Conservation (phyloP, 2,888 invertebrate species). For the Patella pellucida region DNA sequence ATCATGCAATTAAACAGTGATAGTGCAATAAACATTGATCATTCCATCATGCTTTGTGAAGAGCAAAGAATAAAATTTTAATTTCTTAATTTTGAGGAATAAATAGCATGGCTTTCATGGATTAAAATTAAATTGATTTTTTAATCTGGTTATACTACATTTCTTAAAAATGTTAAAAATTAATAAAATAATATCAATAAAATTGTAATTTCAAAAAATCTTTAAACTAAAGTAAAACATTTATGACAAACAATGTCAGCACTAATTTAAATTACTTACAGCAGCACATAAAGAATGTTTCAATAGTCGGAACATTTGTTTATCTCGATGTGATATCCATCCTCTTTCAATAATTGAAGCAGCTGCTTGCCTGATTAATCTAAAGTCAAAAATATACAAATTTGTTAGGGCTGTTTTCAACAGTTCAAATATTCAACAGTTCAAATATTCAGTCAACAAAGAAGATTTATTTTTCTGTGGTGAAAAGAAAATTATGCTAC, state of each 20-base stretch:
- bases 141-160: neutral
- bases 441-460: too few species aligned
- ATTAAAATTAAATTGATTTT: neutral
- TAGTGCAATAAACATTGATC: too few species aligned
- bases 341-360: constrained; percentile 65
- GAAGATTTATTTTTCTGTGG: too few species aligned
- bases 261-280: constrained; percentile 46
- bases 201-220: too few species aligned
- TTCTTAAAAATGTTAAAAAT: constrained; percentile 19
- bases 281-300: constrained; percentile 71
- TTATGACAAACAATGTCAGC: too few species aligned
- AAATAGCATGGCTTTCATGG: neutral
- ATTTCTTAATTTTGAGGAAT: neutral
- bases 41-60: too few species aligned
- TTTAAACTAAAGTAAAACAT: too few species aligned
- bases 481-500: too few species aligned
- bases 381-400: constrained; percentile 27
- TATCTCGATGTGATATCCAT: constrained; percentile 68
- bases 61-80: neutral
- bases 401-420: neutral
- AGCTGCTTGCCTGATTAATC: constrained; percentile 55
- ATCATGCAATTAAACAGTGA: too few species aligned
- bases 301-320: constrained; percentile 68
- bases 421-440: too few species aligned
- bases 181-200: neutral